Conservation (phyloP, 2,797 vertebrate species). For the Acipenser oxyrinchus region DNA sequence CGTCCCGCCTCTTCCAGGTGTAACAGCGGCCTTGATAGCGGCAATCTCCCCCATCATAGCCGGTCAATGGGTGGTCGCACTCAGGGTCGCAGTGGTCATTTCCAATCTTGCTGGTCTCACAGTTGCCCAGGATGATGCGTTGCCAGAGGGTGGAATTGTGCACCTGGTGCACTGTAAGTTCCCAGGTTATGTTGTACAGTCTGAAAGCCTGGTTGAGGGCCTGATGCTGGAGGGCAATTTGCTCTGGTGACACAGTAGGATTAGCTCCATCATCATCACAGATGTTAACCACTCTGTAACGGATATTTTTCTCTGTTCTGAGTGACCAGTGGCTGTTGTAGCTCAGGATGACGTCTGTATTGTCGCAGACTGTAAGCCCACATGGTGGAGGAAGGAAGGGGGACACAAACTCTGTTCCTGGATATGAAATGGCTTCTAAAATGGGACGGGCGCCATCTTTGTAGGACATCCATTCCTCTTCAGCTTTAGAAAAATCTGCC, state of each 20-base stretch:
- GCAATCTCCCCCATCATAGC: constrained; percentile 89
- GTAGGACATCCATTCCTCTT: constrained; percentile 65
- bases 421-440: constrained; percentile 51
- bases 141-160: constrained; percentile 74
- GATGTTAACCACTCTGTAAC: constrained; percentile 86
- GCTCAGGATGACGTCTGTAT: constrained; percentile 71
- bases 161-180: constrained; percentile 63
- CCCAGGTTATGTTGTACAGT: constrained; percentile 83
- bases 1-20: constrained; percentile 82
- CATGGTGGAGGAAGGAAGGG: constrained; percentile 70
- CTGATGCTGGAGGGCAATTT: constrained; percentile 73
- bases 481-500: constrained; percentile 56
- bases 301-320: constrained; percentile 63
- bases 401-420: constrained; percentile 54
- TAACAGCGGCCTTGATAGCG: constrained; percentile 73
- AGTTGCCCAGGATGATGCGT: constrained; percentile 80
- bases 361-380: constrained; percentile 80
- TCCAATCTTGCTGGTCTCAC: constrained; percentile 83
- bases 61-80: constrained; percentile 85
- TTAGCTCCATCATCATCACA: constrained; percentile 59
- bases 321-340: constrained; percentile 81
- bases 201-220: constrained; percentile 69
- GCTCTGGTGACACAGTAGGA: constrained; percentile 67
- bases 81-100: constrained; percentile 88
- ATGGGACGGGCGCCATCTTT: constrained; percentile 62